A percentile compares a stretch with the other conserved stretches of the same genome.
Evolutionary conservation across 2,113 vertebrate species (phyloP).

Genomic region (Ia io): DNA sequence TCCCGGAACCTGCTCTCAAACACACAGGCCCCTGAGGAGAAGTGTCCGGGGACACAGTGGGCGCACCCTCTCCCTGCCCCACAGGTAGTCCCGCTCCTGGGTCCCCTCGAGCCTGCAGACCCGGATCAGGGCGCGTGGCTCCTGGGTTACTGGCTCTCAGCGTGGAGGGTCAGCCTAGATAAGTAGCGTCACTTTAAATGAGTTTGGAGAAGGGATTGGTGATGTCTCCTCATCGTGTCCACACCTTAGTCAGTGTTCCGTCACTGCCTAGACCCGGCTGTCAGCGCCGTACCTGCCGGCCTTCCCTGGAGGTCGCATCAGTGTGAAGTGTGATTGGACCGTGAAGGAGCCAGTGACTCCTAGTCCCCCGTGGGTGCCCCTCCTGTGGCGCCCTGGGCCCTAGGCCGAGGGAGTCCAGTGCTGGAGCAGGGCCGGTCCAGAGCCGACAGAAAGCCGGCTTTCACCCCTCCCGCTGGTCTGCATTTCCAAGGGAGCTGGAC

Average conservation of each 20-base stretch:
- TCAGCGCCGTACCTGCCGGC: background rate
- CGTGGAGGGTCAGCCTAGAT: background rate
- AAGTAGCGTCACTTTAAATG: background rate
- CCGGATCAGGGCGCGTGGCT: rapidly evolving
- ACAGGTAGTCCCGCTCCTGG: too few species aligned
- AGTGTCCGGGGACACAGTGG: background rate
- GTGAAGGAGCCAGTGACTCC: background rate
- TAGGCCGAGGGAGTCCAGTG: too few species aligned
- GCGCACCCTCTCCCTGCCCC: background rate
- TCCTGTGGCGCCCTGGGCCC: background rate
- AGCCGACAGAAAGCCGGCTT: background rate
- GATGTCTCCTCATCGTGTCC: background rate
- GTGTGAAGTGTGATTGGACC: background rate
- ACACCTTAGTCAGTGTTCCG: background rate
- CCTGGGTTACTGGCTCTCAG: background rate
- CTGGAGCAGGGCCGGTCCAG: background rate
- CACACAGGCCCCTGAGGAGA: background rate
- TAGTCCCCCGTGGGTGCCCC: too few species aligned
- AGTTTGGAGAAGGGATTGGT: background rate
- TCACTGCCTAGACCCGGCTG: background rate
- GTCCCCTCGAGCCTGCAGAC: background rate
- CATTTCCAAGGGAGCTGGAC: background rate
- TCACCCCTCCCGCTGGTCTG: background rate
- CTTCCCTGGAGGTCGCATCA: background rate
- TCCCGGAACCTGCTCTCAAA: background rate